Conservation (phyloP, 2,797 vertebrate species). For the Coregonus sp. region DNA sequence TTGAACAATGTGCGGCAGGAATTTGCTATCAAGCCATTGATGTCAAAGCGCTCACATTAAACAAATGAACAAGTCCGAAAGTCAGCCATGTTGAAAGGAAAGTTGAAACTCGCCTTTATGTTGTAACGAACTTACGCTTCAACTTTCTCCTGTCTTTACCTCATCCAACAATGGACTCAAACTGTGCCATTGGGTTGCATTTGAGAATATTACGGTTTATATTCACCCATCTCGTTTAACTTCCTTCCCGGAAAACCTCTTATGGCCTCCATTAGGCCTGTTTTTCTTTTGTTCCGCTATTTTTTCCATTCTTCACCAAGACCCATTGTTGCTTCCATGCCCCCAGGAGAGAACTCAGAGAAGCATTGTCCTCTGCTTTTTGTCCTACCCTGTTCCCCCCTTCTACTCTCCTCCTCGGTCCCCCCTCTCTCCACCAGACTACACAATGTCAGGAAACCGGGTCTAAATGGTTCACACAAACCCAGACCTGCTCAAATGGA, state of each 20-base stretch:
- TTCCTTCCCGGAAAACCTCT: background rate
- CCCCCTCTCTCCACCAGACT: conserved; percentile 14
- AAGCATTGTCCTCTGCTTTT: background rate
- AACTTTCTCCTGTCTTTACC: background rate
- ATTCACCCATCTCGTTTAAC: background rate
- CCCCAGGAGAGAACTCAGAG: conserved; percentile 12
- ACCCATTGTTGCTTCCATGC: conserved; percentile 35
- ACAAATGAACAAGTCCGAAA: background rate
- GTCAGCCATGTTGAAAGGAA: background rate
- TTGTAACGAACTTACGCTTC: too few species aligned
- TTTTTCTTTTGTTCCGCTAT: background rate
- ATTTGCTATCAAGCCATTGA: background rate
- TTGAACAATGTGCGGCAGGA: background rate
- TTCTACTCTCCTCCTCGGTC: background rate
- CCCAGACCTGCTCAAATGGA: conserved; percentile 13
- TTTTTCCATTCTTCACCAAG: conserved; percentile 10
- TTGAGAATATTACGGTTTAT: background rate
- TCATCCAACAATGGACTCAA: background rate
- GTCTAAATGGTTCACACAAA: conserved; percentile 23
- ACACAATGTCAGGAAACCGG: conserved; percentile 62
- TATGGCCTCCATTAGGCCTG: background rate
- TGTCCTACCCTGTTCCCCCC: background rate
- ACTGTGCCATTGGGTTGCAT: background rate
- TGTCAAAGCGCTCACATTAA: background rate
- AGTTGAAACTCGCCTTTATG: background rate